Conservation (phyloP, 2,113 vertebrate species). For the Arizona elegans region DNA sequence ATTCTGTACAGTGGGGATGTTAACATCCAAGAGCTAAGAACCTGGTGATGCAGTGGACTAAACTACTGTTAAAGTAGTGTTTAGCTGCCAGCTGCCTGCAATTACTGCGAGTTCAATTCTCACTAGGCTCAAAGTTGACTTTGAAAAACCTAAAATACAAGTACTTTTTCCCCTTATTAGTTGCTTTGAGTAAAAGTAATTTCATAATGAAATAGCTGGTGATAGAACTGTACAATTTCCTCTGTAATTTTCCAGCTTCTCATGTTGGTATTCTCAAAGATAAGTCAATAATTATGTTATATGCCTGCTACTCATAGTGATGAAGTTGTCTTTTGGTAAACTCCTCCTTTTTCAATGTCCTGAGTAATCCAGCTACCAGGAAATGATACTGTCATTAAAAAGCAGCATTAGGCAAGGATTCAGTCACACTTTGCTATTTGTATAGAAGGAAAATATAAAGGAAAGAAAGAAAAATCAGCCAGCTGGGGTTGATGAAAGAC, state of each 20-base stretch:
- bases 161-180: slow-evolving; percentile 19
- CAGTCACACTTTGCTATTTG: slow-evolving; percentile 23
- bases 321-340: slow-evolving; percentile 41
- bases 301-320: slow-evolving; percentile 10
- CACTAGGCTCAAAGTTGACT: no score
- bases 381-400: slow-evolving; percentile 33
- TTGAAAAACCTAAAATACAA: not conserved
- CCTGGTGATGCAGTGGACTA: no score
- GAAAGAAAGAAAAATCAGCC: not conserved
- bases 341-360: slow-evolving; percentile 39
- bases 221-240: slow-evolving; percentile 58
- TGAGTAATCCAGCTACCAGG: slow-evolving; percentile 42
- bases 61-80: no score
- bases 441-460: not conserved
- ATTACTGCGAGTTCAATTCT: no score
- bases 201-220: not conserved
- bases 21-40: not conserved
- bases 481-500: not conserved
- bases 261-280: slow-evolving; percentile 23
- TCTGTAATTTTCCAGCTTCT: slow-evolving; percentile 64
- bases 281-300: slow-evolving; percentile 41
- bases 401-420: slow-evolving; percentile 14
- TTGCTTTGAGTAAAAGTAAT: slow-evolving; percentile 13
- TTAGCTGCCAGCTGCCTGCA: no score
- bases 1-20: not conserved